Percentiles rank a stretch among this genome's conserved stretches.
Evolutionary conservation across 2,797 vertebrate genomes (phyloP).

Genomic region (Silurus lanzhouensis): DNA sequence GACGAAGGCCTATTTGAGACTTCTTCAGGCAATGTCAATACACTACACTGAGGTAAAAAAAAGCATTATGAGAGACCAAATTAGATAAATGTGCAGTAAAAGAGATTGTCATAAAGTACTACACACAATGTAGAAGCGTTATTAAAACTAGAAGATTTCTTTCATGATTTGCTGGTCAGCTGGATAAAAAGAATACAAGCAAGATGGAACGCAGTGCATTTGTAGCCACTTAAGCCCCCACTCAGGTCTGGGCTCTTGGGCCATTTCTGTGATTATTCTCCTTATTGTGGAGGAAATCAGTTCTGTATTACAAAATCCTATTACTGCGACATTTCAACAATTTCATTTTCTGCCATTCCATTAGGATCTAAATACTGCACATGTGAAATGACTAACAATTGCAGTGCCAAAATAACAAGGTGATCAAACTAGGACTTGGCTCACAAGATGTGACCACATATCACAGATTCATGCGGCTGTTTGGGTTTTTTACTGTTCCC

Average conservation of each 20-base stretch:
- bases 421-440: background rate
- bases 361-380: conserved; percentile 31
- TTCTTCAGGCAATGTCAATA: conserved; percentile 30
- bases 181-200: conserved; percentile 25
- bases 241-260: background rate
- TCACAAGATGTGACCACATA: background rate
- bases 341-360: conserved; percentile 20
- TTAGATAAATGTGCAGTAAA: conserved; percentile 31
- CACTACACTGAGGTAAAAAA: conserved; percentile 10
- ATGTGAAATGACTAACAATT: conserved; percentile 16
- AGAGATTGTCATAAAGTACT: conserved; percentile 34
- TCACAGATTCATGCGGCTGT: background rate
- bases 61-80: conserved; percentile 41
- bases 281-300: conserved; percentile 3
- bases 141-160: conserved; percentile 31
- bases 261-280: conserved; percentile 11
- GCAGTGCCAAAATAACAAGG: background rate
- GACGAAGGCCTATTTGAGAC: conserved; percentile 30
- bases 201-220: conserved; percentile 6
- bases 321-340: conserved; percentile 14
- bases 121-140: conserved; percentile 21
- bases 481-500: background rate
- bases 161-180: conserved; percentile 16
- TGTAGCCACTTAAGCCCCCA: conserved; percentile 8
- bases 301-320: conserved; percentile 8